Evolutionary conservation across 1,140 invertebrate genomes (phyloP), one percentile per base, ranked within the genome.

Genomic region (Drosophila repletoides): DNA sequence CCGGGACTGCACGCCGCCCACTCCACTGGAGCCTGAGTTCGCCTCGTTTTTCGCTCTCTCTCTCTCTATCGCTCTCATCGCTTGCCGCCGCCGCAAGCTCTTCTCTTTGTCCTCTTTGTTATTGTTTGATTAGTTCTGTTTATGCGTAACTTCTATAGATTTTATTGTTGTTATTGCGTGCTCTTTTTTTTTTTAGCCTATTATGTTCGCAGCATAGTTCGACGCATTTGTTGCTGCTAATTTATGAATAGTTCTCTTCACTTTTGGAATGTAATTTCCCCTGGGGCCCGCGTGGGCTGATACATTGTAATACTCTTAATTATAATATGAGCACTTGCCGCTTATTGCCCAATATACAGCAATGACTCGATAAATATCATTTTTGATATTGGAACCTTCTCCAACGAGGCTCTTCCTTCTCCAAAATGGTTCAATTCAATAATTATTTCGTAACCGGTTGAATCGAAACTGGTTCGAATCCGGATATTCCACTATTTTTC

Each of bases 81-180:
- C 4, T n/a, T n/a, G n/a, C n/a, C n/a, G n/a, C n/a, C n/a, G n/a
- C n/a, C n/a, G n/a, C n/a, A n/a, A n/a, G n/a, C n/a, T n/a, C n/a
- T n/a, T n/a, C n/a, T n/a, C n/a, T n/a, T n/a, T n/a, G n/a, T n/a
- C n/a, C 45, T 28, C 45, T 61, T 67, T 67, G 56, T 67, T 52
- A 31, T 68, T n/a, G n/a, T n/a, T 68, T 48, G 52, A 68, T 68
- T 63, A 29, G 56, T 45, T 67, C 52, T 61, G 56, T 63, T 68
- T 63, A 68, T 53, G 56, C 58, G 58, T 61, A 61, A 48, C 46
- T 45, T 12, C 43, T 22, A 43, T 28, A 43, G 26, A 14, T 56
- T 38, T 24, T 29, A 29, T 6, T 33, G 10, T 21, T 60, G 26
- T 52, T 24, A 21, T 52, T 53, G 59, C 21, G 53, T 59, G 45